Percentiles rank a stretch among this genome's conserved stretches.
phyloP scores from a whole-genome alignment of 2,888 invertebrate genomes.

The Abrostola triplasia region DNA sequence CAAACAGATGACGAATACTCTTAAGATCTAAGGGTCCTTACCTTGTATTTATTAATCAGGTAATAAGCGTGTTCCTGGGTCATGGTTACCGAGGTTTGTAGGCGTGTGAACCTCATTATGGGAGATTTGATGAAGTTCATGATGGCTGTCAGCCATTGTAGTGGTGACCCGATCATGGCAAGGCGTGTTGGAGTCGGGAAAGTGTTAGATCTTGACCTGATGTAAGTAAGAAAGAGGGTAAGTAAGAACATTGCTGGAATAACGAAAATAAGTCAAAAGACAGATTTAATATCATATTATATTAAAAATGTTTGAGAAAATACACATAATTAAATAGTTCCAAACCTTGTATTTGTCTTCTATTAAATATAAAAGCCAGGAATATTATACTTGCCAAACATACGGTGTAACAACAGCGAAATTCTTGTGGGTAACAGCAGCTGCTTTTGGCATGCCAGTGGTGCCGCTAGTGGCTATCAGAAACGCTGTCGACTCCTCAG shows the following conservation, averaged over 20 bases:
- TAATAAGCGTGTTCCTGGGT: slow-evolving; percentile 70
- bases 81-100: slow-evolving; percentile 70
- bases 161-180: slow-evolving; percentile 69
- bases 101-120: slow-evolving; percentile 68
- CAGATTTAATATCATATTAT: too few species aligned
- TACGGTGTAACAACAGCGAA: slow-evolving; percentile 66
- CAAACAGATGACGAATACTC: slow-evolving; percentile 3
- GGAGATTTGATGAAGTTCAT: slow-evolving; percentile 70
- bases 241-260: not conserved
- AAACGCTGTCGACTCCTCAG: slow-evolving; percentile 70
- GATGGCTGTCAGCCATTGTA: slow-evolving; percentile 81
- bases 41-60: slow-evolving; percentile 78
- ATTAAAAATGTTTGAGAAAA: too few species aligned
- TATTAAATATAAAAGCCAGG: not conserved
- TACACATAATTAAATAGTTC: too few species aligned
- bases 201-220: slow-evolving; percentile 64
- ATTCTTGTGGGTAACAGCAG: slow-evolving; percentile 75
- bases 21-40: slow-evolving; percentile 43
- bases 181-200: slow-evolving; percentile 76
- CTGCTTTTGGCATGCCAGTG: slow-evolving; percentile 78
- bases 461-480: slow-evolving; percentile 80
- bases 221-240: not conserved
- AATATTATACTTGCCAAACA: slow-evolving; percentile 64
- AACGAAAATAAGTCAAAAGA: not conserved
- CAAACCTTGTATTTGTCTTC: not conserved